Conservation (phyloP, 2,888 invertebrate species). For the Gymnocheta viridis region DNA sequence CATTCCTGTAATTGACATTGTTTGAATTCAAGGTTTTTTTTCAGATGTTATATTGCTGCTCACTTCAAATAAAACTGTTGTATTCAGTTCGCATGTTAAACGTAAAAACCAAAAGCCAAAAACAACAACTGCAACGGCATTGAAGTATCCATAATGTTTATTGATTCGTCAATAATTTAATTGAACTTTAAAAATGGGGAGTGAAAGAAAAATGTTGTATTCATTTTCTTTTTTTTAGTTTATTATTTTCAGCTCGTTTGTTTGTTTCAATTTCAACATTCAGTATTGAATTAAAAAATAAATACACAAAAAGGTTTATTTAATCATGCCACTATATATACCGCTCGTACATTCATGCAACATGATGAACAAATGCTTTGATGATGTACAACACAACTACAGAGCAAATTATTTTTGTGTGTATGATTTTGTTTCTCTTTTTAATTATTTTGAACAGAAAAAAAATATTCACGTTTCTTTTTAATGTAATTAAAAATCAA, state of each 20-base stretch:
- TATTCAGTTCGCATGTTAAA: slow-evolving; percentile 34
- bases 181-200: slow-evolving; percentile 62
- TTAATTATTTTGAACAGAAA: slow-evolving; percentile 35
- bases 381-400: background rate
- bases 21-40: slow-evolving; percentile 58
- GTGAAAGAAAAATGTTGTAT: slow-evolving; percentile 39
- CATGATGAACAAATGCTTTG: slow-evolving; percentile 31
- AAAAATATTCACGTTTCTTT: slow-evolving; percentile 14
- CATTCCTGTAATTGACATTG: slow-evolving; percentile 70
- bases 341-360: slow-evolving; percentile 8
- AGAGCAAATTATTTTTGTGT: slow-evolving; percentile 15
- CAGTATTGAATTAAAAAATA: slow-evolving; percentile 39
- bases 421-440: slow-evolving; percentile 15
- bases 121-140: background rate
- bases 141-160: slow-evolving; percentile 50
- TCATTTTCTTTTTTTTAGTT: background rate
- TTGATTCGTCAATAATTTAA: slow-evolving; percentile 70
- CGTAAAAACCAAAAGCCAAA: slow-evolving; percentile 20
- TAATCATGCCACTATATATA: slow-evolving; percentile 19
- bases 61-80: slow-evolving; percentile 23
- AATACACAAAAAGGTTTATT: slow-evolving; percentile 34
- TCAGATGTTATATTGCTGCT: slow-evolving; percentile 8
- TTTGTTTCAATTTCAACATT: slow-evolving; percentile 29
- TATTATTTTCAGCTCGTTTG: slow-evolving; percentile 36
- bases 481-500: slow-evolving; percentile 41